Conservation (phyloP, 1,140 invertebrate species). For the Drosophila equinoxialis region DNA sequence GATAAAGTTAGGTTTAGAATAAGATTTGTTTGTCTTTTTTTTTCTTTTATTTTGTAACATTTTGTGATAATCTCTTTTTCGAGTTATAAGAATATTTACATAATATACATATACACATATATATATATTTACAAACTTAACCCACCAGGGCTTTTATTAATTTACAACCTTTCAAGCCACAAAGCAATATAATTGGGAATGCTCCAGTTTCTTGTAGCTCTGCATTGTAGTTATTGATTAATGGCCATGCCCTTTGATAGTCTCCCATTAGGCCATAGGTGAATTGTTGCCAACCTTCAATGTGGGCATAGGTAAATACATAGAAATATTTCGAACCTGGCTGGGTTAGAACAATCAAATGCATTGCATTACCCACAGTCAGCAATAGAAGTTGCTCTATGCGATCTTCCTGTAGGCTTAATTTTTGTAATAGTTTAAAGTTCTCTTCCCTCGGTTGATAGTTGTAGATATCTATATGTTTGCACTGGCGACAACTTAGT, state of each 20-base stretch:
- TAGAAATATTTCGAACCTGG: conserved; percentile 54
- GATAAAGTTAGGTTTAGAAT: not conserved
- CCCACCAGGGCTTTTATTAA: conserved; percentile 45
- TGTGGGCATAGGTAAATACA: conserved; percentile 54
- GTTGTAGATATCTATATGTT: not conserved
- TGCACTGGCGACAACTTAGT: not conserved
- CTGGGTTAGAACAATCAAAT: conserved; percentile 56
- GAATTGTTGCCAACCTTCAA: conserved; percentile 67
- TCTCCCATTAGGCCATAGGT: conserved; percentile 58
- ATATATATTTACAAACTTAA: conserved; percentile 9
- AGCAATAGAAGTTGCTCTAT: conserved; percentile 46
- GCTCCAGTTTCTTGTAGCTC: conserved; percentile 8
- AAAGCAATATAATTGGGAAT: conserved; percentile 37
- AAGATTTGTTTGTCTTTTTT: no score
- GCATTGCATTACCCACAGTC: conserved; percentile 29
- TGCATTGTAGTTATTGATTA: conserved; percentile 24
- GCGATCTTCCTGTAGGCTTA: conserved; percentile 43
- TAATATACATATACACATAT: conserved; percentile 17
- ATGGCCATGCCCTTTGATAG: conserved; percentile 49
- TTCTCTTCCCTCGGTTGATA: not conserved
- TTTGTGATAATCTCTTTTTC: conserved; percentile 21
- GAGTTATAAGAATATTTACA: conserved; percentile 9
- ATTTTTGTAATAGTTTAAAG: conserved; percentile 51
- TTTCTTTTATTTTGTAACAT: not conserved
- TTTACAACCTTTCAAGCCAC: conserved; percentile 33